Conservation (phyloP, 2,888 invertebrate genomes). For the Poecilus cupreus region DNA sequence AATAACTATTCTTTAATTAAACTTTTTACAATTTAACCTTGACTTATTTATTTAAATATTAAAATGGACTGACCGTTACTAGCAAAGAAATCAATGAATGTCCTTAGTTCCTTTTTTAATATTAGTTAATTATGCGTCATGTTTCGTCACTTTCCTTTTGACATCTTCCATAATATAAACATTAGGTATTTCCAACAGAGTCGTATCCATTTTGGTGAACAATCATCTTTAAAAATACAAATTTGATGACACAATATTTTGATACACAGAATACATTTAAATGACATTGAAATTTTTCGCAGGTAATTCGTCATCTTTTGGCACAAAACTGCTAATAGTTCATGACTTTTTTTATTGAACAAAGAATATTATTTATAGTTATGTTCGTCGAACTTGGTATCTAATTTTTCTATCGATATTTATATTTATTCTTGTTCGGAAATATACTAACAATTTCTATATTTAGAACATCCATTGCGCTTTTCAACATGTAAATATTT, state of each 20-base stretch:
- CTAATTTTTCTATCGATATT: not conserved
- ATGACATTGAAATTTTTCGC: not conserved
- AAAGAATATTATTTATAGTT: not conserved
- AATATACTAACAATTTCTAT: slow-evolving; percentile 5
- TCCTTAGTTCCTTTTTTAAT: slow-evolving; percentile 1
- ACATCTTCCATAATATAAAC: not conserved
- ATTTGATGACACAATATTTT: slow-evolving; percentile 18
- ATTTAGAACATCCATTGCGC: not conserved
- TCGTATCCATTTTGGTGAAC: not conserved
- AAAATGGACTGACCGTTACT: not conserved
- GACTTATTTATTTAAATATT: slow-evolving; percentile 17
- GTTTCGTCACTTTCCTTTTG: not conserved
- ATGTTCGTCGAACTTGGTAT: not conserved
- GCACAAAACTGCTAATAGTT: not conserved
- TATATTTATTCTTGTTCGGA: not conserved
- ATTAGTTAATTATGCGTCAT: not conserved
- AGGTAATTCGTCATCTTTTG: not conserved
- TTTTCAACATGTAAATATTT: not conserved
- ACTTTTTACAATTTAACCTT: not conserved
- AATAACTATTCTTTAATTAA: not conserved
- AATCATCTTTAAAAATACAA: not conserved
- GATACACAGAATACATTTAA: not conserved
- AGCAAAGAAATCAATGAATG: slow-evolving; percentile 8
- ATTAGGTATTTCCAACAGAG: not conserved
- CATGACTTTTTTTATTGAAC: not conserved